Percentiles rank a stretch among this genome's conserved stretches.
These are phyloP conservation scores for Adela reaumurella DNA, from an alignment of 2,888 invertebrate species.

Conservation along the genomic window DNA sequence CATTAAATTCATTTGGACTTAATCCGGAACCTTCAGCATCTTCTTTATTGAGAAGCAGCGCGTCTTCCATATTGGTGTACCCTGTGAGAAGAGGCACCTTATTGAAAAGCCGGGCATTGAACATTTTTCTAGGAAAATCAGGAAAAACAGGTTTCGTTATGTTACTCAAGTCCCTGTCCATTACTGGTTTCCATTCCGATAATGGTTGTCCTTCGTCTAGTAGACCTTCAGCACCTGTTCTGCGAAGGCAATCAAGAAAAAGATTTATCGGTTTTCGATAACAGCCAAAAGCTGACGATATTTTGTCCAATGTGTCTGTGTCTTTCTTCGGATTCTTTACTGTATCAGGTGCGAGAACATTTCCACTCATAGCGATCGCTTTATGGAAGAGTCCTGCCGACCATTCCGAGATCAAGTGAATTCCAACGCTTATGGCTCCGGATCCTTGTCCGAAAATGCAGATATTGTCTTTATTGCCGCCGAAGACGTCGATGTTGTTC, in stretches of 20 bases:
- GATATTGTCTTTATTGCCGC: slow-evolving; percentile 71
- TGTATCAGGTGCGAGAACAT: slow-evolving; percentile 59
- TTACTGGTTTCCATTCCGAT: slow-evolving; percentile 69
- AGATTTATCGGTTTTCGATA: slow-evolving; percentile 63
- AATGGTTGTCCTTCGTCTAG: slow-evolving; percentile 60
- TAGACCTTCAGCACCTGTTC: slow-evolving; percentile 57
- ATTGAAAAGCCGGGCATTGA: slow-evolving; percentile 59
- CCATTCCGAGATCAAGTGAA: slow-evolving; percentile 68
- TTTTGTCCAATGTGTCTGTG: slow-evolving; percentile 57
- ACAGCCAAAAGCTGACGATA: slow-evolving; percentile 67
- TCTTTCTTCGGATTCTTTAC: slow-evolving; percentile 64
- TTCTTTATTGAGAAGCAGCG: slow-evolving; percentile 58
- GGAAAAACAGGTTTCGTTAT: slow-evolving; percentile 63
- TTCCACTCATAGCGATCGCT: slow-evolving; percentile 81
- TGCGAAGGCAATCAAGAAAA: slow-evolving; percentile 66
- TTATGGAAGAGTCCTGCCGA: slow-evolving; percentile 68
- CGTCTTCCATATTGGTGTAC: slow-evolving; percentile 80
- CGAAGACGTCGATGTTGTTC: slow-evolving; percentile 69
- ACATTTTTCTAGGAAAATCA: slow-evolving; percentile 61
- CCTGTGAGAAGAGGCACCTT: slow-evolving; percentile 73
- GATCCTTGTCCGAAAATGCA: slow-evolving; percentile 78
- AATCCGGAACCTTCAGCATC: slow-evolving; percentile 59
- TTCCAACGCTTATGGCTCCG: slow-evolving; percentile 73
- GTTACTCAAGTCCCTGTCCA: slow-evolving; percentile 69
- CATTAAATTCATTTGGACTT: slow-evolving; percentile 56